Evolutionary conservation across 2,888 invertebrate species (phyloP).

Genomic region (Parascotia fuliginaria): DNA sequence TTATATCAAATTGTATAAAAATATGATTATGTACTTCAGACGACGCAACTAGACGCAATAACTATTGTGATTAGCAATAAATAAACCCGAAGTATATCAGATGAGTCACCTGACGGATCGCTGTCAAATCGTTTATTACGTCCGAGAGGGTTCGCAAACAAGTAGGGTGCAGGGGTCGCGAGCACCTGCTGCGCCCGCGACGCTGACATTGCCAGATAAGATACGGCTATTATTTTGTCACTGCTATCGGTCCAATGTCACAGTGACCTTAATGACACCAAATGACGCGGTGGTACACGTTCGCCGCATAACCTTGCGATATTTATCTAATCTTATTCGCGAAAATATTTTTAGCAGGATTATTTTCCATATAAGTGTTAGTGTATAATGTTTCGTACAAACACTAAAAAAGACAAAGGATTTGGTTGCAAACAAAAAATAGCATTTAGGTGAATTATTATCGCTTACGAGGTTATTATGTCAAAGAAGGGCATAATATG

Average conservation of each 20-base stretch:
- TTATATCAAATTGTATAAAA: too few species aligned
- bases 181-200: conserved; percentile 81
- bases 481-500: too few species aligned
- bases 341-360: conserved; percentile 63
- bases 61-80: conserved; percentile 10
- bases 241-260: conserved; percentile 82
- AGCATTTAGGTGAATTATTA: neutral
- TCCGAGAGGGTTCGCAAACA: conserved; percentile 44
- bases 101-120: conserved; percentile 37
- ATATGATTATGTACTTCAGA: too few species aligned
- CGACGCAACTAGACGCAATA: too few species aligned
- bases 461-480: too few species aligned
- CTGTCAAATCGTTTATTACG: conserved; percentile 35
- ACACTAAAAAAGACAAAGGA: conserved; percentile 22
- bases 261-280: conserved; percentile 84
- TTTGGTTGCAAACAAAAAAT: neutral
- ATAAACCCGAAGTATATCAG: conserved; percentile 15
- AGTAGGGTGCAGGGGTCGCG: conserved; percentile 72
- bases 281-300: conserved; percentile 77
- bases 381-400: conserved; percentile 23
- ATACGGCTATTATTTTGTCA: conserved; percentile 84
- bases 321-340: conserved; percentile 83
- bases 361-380: conserved; percentile 52
- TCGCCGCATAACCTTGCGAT: conserved; percentile 78
- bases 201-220: conserved; percentile 83